A percentile compares a stretch with the other conserved stretches of the same genome.
These are phyloP conservation scores for Cryptophagus acutangulus DNA, from an alignment of 2,888 invertebrate genomes.

Conservation along the genomic window DNA sequence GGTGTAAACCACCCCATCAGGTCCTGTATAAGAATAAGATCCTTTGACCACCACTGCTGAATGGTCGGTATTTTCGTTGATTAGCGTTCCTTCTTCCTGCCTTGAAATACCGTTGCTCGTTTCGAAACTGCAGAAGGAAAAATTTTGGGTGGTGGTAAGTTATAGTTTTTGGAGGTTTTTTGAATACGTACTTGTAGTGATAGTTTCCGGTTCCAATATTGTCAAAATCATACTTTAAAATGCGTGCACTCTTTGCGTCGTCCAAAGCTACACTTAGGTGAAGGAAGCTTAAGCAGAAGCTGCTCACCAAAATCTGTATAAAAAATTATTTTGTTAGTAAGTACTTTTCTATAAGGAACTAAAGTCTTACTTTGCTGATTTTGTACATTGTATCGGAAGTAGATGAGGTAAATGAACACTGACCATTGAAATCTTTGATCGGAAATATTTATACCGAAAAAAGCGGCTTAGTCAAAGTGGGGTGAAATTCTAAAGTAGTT, in stretches of 20 bases:
- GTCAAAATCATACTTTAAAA: slow-evolving; percentile 24
- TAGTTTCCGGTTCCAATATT: slow-evolving; percentile 25
- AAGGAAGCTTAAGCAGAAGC: no score
- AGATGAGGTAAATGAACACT: neutral
- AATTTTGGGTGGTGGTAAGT: neutral
- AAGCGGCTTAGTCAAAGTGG: no score
- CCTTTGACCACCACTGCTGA: slow-evolving; percentile 43
- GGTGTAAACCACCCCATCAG: slow-evolving; percentile 46
- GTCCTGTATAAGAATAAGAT: slow-evolving; percentile 47
- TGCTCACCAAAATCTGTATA: neutral
- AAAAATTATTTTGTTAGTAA: no score
- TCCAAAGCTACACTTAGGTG: slow-evolving; percentile 19
- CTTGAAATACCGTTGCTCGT: slow-evolving; percentile 35
- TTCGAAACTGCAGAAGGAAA: slow-evolving; percentile 28
- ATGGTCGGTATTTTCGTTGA: slow-evolving; percentile 28
- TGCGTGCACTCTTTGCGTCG: slow-evolving; percentile 22
- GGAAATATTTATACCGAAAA: no score
- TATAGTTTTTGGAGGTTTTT: neutral
- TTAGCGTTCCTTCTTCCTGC: slow-evolving; percentile 33
- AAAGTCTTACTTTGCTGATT: no score
- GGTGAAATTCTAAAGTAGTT: no score
- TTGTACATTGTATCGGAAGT: slow-evolving; percentile 2
- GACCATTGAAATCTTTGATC: neutral
- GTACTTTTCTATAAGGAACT: no score
- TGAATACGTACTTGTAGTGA: slow-evolving; percentile 22